phyloP scores from a whole-genome alignment of 2,113 vertebrate genomes.

The Hyperoodon ampullatus region DNA sequence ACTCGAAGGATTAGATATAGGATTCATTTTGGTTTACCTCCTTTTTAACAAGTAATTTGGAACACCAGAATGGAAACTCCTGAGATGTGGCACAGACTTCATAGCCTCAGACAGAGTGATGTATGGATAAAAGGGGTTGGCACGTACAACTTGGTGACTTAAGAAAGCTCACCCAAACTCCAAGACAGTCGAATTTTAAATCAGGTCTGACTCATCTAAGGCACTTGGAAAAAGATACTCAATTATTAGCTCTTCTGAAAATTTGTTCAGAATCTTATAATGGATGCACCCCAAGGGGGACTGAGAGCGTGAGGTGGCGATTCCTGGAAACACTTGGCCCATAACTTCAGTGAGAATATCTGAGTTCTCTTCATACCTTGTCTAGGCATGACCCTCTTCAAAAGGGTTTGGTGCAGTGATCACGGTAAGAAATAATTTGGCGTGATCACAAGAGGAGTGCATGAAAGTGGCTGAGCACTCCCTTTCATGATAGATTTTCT shows the following conservation, averaged over 20 bases:
- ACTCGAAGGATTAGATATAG: not conserved
- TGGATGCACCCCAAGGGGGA: not conserved
- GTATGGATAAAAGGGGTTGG: not conserved
- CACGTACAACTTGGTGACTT: not conserved
- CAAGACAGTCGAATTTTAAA: not conserved
- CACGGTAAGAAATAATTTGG: not conserved
- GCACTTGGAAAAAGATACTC: not conserved
- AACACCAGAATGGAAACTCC: not conserved
- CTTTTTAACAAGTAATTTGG: slow-evolving; percentile 14
- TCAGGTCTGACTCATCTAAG: not conserved
- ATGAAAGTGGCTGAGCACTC: not conserved
- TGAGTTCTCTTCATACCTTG: not conserved
- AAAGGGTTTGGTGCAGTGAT: not conserved
- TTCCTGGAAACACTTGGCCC: not conserved
- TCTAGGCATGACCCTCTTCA: not conserved
- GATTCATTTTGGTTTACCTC: not conserved
- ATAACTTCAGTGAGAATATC: not conserved
- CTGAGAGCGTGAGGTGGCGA: not conserved
- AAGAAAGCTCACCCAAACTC: not conserved
- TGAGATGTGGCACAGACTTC: not conserved
- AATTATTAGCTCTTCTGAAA: not conserved
- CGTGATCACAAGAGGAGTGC: not conserved
- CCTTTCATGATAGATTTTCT: not conserved
- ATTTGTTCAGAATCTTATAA: not conserved
- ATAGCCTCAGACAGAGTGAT: not conserved